These are phyloP conservation scores for Pseudopipra pipra DNA, from an alignment of 2,113 vertebrate species.

Conservation along the genomic window DNA sequence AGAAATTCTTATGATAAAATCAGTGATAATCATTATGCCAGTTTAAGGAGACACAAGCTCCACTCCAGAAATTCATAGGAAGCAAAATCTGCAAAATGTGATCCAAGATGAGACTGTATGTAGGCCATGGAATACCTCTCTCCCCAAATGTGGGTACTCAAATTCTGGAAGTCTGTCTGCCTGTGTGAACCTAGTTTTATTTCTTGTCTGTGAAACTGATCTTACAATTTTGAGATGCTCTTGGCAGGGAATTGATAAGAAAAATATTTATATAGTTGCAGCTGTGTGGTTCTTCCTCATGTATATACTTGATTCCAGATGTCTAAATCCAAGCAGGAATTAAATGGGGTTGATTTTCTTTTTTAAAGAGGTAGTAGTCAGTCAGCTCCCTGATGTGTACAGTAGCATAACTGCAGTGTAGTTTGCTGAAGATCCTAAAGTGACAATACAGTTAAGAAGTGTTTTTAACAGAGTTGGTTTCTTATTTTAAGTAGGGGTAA, in stretches of 20 bases:
- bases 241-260: constrained; percentile 11
- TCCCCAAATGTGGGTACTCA: background rate
- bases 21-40: background rate
- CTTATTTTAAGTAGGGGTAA: background rate
- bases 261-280: constrained; percentile 47
- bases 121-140: background rate
- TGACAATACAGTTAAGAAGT: background rate
- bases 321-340: background rate
- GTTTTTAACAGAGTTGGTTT: background rate
- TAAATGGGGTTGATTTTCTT: background rate
- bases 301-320: constrained; percentile 32
- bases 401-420: background rate
- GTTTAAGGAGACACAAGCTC: background rate
- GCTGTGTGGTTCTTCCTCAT: background rate
- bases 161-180: background rate
- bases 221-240: background rate
- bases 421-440: background rate
- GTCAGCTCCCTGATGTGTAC: background rate
- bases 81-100: background rate
- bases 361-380: background rate
- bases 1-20: constrained; percentile 49
- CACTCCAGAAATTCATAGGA: background rate
- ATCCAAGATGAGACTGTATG: background rate
- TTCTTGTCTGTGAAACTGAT: constrained; percentile 5
- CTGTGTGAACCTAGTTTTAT: background rate